Conservation (phyloP, 2,113 vertebrate species). For the Entosphenus tridentatus region DNA sequence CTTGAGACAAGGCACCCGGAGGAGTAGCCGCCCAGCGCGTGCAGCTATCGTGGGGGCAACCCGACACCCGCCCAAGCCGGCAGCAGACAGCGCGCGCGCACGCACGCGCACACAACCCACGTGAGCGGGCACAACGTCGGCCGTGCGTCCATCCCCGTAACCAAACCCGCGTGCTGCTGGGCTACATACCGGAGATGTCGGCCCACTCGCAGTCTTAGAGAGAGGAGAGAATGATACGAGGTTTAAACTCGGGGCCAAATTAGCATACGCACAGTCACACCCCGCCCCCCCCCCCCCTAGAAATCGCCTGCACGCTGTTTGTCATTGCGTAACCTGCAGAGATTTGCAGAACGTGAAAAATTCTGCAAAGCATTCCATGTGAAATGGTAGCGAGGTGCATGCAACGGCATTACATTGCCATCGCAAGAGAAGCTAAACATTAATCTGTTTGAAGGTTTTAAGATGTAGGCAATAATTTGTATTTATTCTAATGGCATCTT, state of each 20-base stretch:
- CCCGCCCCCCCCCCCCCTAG: not conserved
- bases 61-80: constrained; percentile 7
- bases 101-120: constrained; percentile 8
- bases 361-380: not conserved
- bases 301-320: not conserved
- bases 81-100: not conserved
- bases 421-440: too few species aligned
- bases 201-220: constrained; percentile 21
- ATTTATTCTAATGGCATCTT: too few species aligned
- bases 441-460: too few species aligned
- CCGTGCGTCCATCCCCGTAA: constrained; percentile 6
- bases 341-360: constrained; percentile 10
- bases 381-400: not conserved
- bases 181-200: constrained; percentile 22
- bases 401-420: too few species aligned
- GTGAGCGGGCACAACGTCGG: constrained; percentile 8
- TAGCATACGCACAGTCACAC: not conserved
- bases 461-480: too few species aligned
- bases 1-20: constrained; percentile 6
- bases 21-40: constrained; percentile 7
- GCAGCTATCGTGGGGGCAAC: constrained; percentile 9
- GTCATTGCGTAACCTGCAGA: constrained; percentile 10
- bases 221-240: constrained; percentile 16
- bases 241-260: constrained; percentile 9
- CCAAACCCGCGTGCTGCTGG: not conserved